Conservation (phyloP, 1,140 invertebrate species). For the Sminthurides bifidus region DNA sequence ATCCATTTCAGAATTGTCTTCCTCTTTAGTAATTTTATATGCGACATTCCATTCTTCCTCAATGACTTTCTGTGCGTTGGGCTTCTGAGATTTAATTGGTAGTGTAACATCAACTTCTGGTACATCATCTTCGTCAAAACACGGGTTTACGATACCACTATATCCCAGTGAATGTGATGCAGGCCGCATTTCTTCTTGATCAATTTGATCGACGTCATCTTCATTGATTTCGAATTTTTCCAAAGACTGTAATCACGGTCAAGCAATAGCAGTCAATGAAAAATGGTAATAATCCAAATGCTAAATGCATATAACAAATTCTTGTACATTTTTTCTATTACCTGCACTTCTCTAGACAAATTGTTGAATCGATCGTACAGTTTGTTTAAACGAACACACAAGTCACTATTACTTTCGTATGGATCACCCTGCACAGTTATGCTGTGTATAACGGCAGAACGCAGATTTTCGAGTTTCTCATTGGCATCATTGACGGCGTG, state of each 20-base stretch:
- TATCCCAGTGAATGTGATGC: background rate
- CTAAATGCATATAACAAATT: too few species aligned
- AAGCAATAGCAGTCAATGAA: too few species aligned
- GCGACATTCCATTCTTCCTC: background rate
- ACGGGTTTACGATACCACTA: slow-evolving; percentile 25
- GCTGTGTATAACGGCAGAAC: background rate
- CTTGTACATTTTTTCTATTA: background rate
- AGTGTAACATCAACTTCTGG: background rate
- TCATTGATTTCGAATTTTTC: slow-evolving; percentile 6
- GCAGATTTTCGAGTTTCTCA: background rate
- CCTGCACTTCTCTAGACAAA: background rate
- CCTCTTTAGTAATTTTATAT: background rate
- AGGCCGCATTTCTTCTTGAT: background rate
- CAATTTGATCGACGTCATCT: background rate
- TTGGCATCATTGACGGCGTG: background rate
- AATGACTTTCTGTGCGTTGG: background rate
- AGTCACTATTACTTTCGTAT: background rate
- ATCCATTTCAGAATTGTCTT: slow-evolving; percentile 5
- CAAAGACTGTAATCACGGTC: background rate
- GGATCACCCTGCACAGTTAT: background rate
- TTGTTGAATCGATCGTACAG: slow-evolving; percentile 3
- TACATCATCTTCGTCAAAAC: slow-evolving; percentile 24
- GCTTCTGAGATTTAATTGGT: background rate
- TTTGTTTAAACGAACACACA: background rate
- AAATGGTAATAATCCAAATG: too few species aligned